These are phyloP conservation scores for Phainopepla nitens DNA, from an alignment of 2,113 vertebrate species.

Conservation along the genomic window DNA sequence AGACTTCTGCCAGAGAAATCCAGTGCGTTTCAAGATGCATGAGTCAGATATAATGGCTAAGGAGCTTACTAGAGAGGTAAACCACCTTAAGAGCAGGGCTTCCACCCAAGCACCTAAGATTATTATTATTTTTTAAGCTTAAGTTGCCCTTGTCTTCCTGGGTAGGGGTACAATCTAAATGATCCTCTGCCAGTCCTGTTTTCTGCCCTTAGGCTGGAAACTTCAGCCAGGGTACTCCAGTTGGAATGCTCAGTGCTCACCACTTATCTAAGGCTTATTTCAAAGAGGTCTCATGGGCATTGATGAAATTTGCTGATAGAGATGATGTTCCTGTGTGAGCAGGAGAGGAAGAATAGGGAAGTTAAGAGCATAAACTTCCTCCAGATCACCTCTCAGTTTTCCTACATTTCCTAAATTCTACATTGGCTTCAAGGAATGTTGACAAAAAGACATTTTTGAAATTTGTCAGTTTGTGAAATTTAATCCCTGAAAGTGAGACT, in stretches of 20 bases:
- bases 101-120: neutral
- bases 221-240: neutral
- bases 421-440: neutral
- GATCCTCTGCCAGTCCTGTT: constrained; percentile 25
- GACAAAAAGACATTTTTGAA: neutral
- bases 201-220: constrained; percentile 13
- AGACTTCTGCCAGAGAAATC: constrained; percentile 28
- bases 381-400: neutral
- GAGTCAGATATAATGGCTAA: constrained; percentile 47
- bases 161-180: neutral
- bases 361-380: neutral
- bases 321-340: neutral
- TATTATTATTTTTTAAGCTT: constrained; percentile 3
- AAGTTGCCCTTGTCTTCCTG: neutral
- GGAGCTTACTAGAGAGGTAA: neutral
- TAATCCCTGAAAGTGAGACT: neutral
- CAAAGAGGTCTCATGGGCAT: neutral
- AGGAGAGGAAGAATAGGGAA: neutral
- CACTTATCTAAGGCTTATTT: constrained; percentile 22
- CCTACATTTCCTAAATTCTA: neutral
- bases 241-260: neutral
- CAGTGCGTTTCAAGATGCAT: constrained; percentile 15
- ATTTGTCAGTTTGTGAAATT: neutral
- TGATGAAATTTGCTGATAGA: neutral
- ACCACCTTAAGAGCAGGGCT: neutral